Percentiles rank a stretch among this genome's conserved stretches.
phyloP scores from a whole-genome alignment of 1,140 invertebrate genomes.

The Nephila pilipes region DNA sequence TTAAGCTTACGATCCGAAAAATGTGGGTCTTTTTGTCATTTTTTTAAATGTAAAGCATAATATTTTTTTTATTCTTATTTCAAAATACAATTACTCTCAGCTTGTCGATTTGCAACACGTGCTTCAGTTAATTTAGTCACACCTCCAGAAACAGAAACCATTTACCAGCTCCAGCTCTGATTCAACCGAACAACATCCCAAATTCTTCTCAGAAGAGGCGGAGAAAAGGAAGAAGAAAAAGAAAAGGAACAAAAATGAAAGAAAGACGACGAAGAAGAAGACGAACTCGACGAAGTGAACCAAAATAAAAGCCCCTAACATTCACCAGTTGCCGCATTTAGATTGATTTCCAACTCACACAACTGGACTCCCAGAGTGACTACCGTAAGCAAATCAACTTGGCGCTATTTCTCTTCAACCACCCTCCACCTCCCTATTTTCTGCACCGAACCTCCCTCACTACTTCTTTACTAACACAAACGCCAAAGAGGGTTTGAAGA shows the following conservation, averaged over 20 bases:
- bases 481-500: background rate
- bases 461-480: constrained; percentile 68
- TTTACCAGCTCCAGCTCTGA: background rate
- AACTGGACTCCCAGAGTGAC: constrained; percentile 8
- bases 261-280: background rate
- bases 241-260: constrained; percentile 8
- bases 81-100: constrained; percentile 19
- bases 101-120: background rate
- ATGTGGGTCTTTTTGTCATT: background rate
- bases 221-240: background rate
- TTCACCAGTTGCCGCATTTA: constrained; percentile 64
- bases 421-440: background rate
- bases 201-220: background rate
- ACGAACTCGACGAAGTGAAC: constrained; percentile 29
- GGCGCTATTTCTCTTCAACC: constrained; percentile 30
- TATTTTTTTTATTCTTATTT: background rate
- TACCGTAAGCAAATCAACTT: constrained; percentile 66
- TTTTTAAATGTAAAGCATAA: background rate
- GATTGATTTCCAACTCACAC: constrained; percentile 49
- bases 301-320: constrained; percentile 47
- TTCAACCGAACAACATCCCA: background rate
- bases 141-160: constrained; percentile 25
- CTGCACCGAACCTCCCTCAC: background rate
- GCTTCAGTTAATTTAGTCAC: constrained; percentile 4
- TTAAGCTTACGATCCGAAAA: too few species aligned